Evolutionary conservation across 2,888 invertebrate genomes (phyloP).

Genomic region (Pseudolycoriella hygida): DNA sequence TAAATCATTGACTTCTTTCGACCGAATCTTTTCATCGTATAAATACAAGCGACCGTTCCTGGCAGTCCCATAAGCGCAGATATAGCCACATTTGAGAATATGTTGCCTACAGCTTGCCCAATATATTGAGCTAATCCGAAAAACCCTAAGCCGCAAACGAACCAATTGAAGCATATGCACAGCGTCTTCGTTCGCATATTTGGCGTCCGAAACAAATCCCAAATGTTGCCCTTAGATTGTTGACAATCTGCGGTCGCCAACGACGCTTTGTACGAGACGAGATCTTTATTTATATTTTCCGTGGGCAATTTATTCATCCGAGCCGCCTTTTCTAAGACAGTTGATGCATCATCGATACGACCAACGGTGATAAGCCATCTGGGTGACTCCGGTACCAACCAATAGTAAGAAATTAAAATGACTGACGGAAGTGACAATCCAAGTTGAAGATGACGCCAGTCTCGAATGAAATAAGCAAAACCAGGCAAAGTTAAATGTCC

Average conservation of each 20-base stretch:
- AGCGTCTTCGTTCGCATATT: constrained; percentile 51
- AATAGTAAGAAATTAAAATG: constrained; percentile 41
- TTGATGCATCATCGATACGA: constrained; percentile 39
- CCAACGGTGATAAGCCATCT: constrained; percentile 58
- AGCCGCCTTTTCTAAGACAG: constrained; percentile 45
- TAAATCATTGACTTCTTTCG: constrained; percentile 46
- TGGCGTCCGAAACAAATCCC: constrained; percentile 51
- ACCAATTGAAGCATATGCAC: constrained; percentile 62
- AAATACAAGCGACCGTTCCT: constrained; percentile 44
- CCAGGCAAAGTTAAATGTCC: constrained; percentile 46
- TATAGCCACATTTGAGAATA: constrained; percentile 67
- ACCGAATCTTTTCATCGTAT: constrained; percentile 45
- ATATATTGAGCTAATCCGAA: constrained; percentile 77
- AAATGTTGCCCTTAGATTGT: constrained; percentile 34
- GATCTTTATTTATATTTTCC: constrained; percentile 29
- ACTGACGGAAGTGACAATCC: constrained; percentile 44
- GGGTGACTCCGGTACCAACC: constrained; percentile 61
- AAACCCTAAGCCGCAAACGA: constrained; percentile 70
- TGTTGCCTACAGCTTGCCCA: constrained; percentile 59
- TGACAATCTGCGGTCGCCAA: constrained; percentile 15
- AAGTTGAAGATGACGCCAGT: constrained; percentile 50
- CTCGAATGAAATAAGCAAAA: constrained; percentile 44
- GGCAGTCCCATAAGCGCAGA: constrained; percentile 53
- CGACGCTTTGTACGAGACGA: constrained; percentile 24
- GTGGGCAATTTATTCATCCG: constrained; percentile 34